Percentiles rank a stretch among this genome's conserved stretches.
phyloP scores from a whole-genome alignment of 2,888 invertebrate genomes.

The Graphium colonna region DNA sequence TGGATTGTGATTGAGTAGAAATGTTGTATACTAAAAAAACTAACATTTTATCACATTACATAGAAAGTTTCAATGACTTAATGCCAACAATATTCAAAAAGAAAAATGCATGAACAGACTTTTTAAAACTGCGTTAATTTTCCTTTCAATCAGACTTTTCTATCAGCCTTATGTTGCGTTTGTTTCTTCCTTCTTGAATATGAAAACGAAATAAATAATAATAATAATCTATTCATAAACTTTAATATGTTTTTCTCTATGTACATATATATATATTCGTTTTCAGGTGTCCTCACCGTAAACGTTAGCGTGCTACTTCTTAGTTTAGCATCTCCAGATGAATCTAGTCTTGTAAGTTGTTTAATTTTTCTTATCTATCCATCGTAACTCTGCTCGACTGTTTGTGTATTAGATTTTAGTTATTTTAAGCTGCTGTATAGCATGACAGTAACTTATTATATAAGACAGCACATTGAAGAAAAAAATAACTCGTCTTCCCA shows the following conservation, averaged over 20 bases:
- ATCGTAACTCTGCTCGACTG: too few relatives aligned
- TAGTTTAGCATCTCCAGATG: conserved; percentile 96
- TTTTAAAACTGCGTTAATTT: background rate
- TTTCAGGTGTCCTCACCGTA: conserved; percentile 93
- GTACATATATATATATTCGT: conserved; percentile 28
- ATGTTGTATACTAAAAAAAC: conserved; percentile 22
- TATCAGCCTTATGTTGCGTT: conserved; percentile 16
- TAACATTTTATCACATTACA: background rate
- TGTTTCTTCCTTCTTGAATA: conserved; percentile 5
- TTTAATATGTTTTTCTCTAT: conserved; percentile 12
- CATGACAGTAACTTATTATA: too few relatives aligned
- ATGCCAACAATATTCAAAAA: background rate
- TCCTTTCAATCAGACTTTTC: conserved; percentile 9
- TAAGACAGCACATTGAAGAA: too few relatives aligned
- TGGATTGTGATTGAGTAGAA: too few relatives aligned
- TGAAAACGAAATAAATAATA: background rate
- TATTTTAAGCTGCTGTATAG: conserved; percentile 7
- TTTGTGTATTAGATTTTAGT: background rate
- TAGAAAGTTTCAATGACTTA: background rate
- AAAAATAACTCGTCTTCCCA: too few relatives aligned
- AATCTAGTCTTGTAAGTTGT: conserved; percentile 94
- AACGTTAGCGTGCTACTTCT: conserved; percentile 96
- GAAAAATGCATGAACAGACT: conserved; percentile 6
- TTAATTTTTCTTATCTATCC: conserved; percentile 22
- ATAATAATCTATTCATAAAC: conserved; percentile 8